Conservation (phyloP, 2,797 vertebrate species). For the Cuniculus paca region DNA sequence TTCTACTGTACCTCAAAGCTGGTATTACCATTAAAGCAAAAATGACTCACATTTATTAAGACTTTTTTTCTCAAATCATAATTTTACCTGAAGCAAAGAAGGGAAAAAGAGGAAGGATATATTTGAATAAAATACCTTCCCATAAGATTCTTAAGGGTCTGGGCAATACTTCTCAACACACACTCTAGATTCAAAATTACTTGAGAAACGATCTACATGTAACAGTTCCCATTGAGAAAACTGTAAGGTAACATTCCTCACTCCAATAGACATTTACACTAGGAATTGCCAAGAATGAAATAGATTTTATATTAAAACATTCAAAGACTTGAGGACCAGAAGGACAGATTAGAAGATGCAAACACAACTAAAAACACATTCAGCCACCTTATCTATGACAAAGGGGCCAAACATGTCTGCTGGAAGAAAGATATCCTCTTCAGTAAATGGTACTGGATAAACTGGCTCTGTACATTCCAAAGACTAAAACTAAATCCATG, state of each 20-base stretch:
- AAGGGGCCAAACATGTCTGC: no score
- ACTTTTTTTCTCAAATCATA: conserved; percentile 5
- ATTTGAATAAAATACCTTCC: conserved; percentile 55
- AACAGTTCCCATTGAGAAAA: conserved; percentile 27
- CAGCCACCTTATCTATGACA: no score
- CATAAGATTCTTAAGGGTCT: not conserved
- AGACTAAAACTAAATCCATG: no score
- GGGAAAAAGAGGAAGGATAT: not conserved
- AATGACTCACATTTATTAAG: conserved; percentile 56
- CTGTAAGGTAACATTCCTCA: not conserved
- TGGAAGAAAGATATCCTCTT: no score
- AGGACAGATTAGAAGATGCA: no score
- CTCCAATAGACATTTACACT: not conserved
- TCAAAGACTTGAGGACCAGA: not conserved
- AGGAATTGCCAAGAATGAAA: conserved; percentile 6
- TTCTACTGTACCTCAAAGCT: conserved; percentile 27
- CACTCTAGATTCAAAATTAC: not conserved
- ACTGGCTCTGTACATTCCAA: no score
- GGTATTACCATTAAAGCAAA: conserved; percentile 57
- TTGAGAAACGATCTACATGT: not conserved
- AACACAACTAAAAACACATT: no score
- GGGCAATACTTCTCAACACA: not conserved
- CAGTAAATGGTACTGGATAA: no score
- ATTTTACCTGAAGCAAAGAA: conserved; percentile 65
- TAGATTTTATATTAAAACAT: conserved; percentile 49